phyloP scores from a whole-genome alignment of 2,113 vertebrate genomes.

The Sorex araneus region DNA sequence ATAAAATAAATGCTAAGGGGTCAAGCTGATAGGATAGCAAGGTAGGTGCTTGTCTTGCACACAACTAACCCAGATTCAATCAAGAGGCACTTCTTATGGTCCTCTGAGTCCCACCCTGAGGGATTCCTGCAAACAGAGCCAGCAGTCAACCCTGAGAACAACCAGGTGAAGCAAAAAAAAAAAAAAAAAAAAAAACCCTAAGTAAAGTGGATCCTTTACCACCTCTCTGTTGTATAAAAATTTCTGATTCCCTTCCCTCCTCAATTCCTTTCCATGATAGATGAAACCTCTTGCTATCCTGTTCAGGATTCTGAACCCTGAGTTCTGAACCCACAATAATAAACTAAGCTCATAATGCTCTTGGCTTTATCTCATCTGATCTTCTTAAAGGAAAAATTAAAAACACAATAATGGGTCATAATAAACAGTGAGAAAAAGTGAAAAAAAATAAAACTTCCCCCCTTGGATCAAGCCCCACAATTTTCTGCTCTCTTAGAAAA shows the following conservation, averaged over 20 bases:
- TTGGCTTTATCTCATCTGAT: not conserved
- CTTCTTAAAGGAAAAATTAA: constrained; percentile 15
- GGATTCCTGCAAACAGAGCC: no score
- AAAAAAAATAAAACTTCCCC: not conserved
- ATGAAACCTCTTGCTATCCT: not conserved
- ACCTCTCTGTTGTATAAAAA: not conserved
- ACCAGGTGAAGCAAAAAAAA: no score
- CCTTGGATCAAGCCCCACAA: not conserved
- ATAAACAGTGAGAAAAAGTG: not conserved
- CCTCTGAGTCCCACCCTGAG: no score
- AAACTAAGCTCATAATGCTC: not conserved
- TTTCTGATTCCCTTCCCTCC: not conserved
- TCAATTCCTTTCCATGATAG: not conserved
- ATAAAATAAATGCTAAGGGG: not conserved
- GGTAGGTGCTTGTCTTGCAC: no score
- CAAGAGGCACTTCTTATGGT: no score
- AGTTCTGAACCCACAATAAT: not conserved
- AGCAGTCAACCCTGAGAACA: no score
- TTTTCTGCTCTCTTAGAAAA: not conserved
- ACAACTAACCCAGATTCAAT: no score
- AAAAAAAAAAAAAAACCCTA: not conserved
- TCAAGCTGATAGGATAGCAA: no score
- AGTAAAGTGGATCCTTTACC: not conserved
- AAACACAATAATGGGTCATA: not conserved
- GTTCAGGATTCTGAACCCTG: not conserved